These are phyloP conservation scores for Sebastes minor DNA, from an alignment of 2,797 vertebrate genomes.

Conservation along the genomic window DNA sequence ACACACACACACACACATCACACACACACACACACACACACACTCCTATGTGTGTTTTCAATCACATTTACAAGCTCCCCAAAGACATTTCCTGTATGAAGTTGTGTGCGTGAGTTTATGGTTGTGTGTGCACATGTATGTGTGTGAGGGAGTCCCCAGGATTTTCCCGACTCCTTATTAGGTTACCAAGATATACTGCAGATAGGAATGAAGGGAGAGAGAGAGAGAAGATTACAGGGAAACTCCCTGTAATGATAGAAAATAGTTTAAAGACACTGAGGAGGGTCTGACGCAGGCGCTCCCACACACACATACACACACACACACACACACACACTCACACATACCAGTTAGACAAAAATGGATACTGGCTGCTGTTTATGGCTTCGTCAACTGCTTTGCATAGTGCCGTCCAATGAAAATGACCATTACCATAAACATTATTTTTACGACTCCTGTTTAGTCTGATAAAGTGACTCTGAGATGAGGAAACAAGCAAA, in stretches of 20 bases:
- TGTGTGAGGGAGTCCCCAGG: conserved; percentile 60
- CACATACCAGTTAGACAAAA: conserved; percentile 3
- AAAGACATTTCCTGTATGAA: conserved; percentile 42
- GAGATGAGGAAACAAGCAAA: conserved; percentile 13
- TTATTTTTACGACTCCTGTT: conserved; percentile 26
- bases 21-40: not conserved
- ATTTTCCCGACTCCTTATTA: conserved; percentile 74
- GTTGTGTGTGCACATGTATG: conserved; percentile 1
- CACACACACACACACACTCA: conserved; percentile 1
- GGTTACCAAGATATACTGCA: conserved; percentile 57
- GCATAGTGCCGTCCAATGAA: conserved; percentile 50
- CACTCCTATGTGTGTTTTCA: conserved; percentile 9
- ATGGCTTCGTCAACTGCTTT: conserved; percentile 41
- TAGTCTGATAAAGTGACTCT: conserved; percentile 7
- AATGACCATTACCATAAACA: conserved; percentile 35
- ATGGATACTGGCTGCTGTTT: conserved; percentile 44
- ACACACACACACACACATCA: conserved; percentile 5
- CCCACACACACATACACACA: not conserved
- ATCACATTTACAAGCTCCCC: conserved; percentile 48
- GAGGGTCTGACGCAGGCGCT: not conserved
- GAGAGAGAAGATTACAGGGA: conserved; percentile 2
- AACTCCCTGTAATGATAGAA: conserved; percentile 53
- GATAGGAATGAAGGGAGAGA: conserved; percentile 48
- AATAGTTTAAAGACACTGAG: conserved; percentile 34
- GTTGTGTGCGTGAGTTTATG: conserved; percentile 12